phyloP scores from a whole-genome alignment of 2,113 vertebrate species.

The Mirza zaza region DNA sequence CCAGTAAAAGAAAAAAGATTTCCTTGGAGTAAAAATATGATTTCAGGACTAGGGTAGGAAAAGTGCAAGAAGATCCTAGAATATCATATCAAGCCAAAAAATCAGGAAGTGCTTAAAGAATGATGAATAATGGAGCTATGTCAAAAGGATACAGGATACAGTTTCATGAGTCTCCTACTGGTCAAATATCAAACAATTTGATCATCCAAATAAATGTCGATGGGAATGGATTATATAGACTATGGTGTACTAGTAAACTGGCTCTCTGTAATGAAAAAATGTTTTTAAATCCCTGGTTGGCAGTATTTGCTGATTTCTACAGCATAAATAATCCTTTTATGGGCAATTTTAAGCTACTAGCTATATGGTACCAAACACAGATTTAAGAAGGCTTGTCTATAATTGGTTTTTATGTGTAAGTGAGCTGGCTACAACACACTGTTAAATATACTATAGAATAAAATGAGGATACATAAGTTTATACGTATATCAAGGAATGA shows the following conservation, averaged over 20 bases:
- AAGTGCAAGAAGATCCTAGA: not conserved
- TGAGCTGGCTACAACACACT: not conserved
- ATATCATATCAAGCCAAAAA: not conserved
- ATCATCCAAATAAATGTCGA: not conserved
- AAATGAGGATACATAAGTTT: not conserved
- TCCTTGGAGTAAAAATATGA: conserved; percentile 4
- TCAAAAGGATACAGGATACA: not conserved
- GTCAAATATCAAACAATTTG: not conserved
- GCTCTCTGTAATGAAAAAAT: not conserved
- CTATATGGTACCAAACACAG: not conserved
- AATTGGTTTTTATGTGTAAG: not conserved
- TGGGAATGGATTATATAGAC: not conserved
- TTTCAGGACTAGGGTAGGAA: not conserved
- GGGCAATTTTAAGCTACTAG: not conserved
- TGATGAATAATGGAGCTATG: not conserved
- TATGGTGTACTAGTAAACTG: not conserved
- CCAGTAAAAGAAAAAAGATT: not conserved
- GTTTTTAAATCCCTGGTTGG: not conserved
- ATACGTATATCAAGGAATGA: not conserved
- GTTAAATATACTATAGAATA: not conserved
- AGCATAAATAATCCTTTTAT: not conserved
- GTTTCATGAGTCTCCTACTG: not conserved
- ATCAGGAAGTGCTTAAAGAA: not conserved
- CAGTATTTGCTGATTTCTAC: not conserved
- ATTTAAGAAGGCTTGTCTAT: not conserved